Evolutionary conservation across 2,888 invertebrate species (phyloP), one percentile per base, ranked within the genome.

Genomic region (Limnephilus marmoratus): DNA sequence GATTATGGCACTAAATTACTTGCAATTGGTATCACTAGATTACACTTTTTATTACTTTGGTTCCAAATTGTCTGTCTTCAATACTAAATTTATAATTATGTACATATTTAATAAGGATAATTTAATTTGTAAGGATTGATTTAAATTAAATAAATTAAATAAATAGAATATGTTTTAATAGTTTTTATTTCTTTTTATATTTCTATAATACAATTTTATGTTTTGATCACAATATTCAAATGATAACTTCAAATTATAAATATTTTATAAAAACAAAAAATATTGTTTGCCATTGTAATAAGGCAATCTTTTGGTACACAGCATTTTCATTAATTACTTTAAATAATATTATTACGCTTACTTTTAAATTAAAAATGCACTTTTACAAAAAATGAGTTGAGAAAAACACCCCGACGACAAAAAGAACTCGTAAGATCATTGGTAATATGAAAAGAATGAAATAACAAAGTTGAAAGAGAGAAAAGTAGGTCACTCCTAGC

Each of bases 181-280:
- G 81, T 86, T 92, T 91, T 92, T 92, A 81, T 81, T 92, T 92
- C 29, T 81, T 90, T 92, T 90, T 37, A 90, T 90, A 92, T 92
- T 90, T 91, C 81, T 92, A 81, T 92, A 92, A 29, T 85, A 81
- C 53, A 90, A 83, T 49, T 87, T 90, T 91, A 91, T 91, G 49
- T 53, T 90, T 92, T 83, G 90, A 92, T 92, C 92, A 92, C 92
- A 92, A 90, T 90, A 92, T 92, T 92, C 29, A 88, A 88, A 88
- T 88, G 18, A 88, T 88, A 88, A 34, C 34, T 88, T 86, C 9
- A 87, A 88, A 88, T 29, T 88, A 88, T 88, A 88, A 88, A 80
- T 80, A 88, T 88, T 80, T 88, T 88, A 88, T 80, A 88, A 80
- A 88, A 88, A 88, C 80, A 88, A 88, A 88, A 68, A 80, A 88